phyloP scores from a whole-genome alignment of 2,113 vertebrate genomes.

The Burhinus bistriatus region DNA sequence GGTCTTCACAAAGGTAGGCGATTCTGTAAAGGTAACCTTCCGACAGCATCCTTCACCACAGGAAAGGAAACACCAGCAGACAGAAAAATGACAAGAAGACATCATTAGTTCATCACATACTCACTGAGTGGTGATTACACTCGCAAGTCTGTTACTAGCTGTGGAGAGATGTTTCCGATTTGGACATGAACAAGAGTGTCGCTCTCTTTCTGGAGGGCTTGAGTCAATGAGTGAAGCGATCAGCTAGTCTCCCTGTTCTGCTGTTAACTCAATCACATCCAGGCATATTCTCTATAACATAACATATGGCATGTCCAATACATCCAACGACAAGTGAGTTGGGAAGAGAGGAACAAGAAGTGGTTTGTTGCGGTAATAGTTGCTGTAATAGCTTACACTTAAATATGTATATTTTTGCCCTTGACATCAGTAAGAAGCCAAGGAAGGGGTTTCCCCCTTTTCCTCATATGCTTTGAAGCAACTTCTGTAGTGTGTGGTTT shows the following conservation, averaged over 20 bases:
- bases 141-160: neutral
- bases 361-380: neutral
- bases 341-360: neutral
- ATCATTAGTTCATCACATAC: neutral
- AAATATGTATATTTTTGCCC: neutral
- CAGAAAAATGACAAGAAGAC: neutral
- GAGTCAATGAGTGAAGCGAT: neutral
- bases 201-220: neutral
- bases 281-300: neutral
- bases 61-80: neutral
- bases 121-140: neutral
- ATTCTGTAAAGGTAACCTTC: constrained; percentile 87
- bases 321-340: neutral
- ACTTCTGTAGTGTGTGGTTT: neutral
- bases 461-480: neutral
- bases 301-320: accelerated
- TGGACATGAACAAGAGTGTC: neutral
- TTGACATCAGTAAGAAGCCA: neutral
- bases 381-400: neutral
- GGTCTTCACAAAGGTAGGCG: constrained; percentile 68
- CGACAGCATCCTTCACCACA: constrained; percentile 84
- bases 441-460: neutral
- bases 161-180: neutral
- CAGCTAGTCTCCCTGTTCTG: neutral
- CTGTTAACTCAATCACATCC: neutral